These are phyloP conservation scores for Leucophenga montana DNA, from an alignment of 2,888 invertebrate species.

Conservation along the genomic window DNA sequence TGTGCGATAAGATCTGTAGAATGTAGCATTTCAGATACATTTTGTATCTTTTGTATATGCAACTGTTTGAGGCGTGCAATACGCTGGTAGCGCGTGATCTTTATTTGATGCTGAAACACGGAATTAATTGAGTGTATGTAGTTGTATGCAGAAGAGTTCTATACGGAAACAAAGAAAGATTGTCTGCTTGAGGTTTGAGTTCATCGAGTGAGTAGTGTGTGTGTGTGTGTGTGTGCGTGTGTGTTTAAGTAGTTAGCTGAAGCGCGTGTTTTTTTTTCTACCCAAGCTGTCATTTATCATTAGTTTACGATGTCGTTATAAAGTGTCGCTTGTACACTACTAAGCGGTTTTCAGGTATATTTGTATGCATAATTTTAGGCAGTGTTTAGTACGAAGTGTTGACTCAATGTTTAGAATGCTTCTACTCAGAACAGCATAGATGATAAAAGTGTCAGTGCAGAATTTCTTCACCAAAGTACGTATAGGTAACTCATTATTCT, in stretches of 20 bases:
- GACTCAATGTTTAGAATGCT: too few species aligned
- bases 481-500: too few species aligned
- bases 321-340: constrained; percentile 15
- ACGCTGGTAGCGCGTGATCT: constrained; percentile 45
- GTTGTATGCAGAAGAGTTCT: too few species aligned
- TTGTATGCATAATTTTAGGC: too few species aligned
- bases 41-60: too few species aligned
- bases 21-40: not conserved
- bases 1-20: constrained; percentile 1
- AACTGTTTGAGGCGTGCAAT: constrained; percentile 17
- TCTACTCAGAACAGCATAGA: too few species aligned
- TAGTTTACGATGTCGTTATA: constrained; percentile 38
- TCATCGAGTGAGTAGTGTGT: constrained; percentile 45
- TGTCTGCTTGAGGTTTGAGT: too few species aligned
- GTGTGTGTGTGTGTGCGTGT: constrained; percentile 37
- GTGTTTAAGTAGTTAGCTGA: constrained; percentile 27
- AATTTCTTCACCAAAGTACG: too few species aligned
- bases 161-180: not conserved
- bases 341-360: not conserved
- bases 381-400: too few species aligned
- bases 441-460: too few species aligned
- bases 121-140: constrained; percentile 37
- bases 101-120: constrained; percentile 50
- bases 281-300: constrained; percentile 59
- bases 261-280: constrained; percentile 10